These are phyloP conservation scores for Bettongia penicillata DNA, from an alignment of 2,113 vertebrate species.

Conservation along the genomic window DNA sequence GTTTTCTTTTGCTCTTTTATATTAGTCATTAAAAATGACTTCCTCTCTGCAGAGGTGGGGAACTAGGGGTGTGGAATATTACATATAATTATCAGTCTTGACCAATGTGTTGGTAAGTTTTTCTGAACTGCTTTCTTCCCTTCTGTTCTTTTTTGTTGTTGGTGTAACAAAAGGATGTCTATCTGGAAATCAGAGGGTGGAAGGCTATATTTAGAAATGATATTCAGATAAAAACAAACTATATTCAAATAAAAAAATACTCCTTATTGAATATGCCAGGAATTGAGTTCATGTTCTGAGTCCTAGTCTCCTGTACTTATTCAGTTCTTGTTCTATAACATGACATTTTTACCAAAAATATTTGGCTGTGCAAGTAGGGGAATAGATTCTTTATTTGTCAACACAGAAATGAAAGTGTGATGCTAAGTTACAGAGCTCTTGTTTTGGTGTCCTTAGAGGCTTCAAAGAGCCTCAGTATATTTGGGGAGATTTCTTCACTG, in stretches of 20 bases:
- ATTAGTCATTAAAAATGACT: neutral
- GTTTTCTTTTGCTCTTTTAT: neutral
- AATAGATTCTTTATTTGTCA: neutral
- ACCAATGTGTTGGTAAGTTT: neutral
- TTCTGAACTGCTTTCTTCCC: neutral
- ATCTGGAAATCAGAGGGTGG: neutral
- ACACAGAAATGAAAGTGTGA: neutral
- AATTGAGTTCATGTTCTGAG: neutral
- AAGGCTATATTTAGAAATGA: neutral
- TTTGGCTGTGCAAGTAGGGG: neutral
- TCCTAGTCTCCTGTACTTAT: neutral
- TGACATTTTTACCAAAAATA: neutral
- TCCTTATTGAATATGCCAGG: accelerated
- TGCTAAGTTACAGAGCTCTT: neutral
- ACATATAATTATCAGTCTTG: neutral
- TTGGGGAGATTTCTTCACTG: neutral
- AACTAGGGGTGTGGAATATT: neutral
- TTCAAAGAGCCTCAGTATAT: neutral
- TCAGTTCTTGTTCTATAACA: neutral
- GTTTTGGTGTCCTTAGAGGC: neutral
- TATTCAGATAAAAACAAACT: neutral
- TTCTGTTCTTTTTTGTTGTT: neutral
- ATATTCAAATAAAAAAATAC: neutral
- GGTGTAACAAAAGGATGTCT: neutral
- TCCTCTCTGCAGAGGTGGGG: neutral